Evolutionary conservation across 2,797 vertebrate species (phyloP), one percentile per base, ranked within the genome.

Genomic region (Premnoplex brunnescens): DNA sequence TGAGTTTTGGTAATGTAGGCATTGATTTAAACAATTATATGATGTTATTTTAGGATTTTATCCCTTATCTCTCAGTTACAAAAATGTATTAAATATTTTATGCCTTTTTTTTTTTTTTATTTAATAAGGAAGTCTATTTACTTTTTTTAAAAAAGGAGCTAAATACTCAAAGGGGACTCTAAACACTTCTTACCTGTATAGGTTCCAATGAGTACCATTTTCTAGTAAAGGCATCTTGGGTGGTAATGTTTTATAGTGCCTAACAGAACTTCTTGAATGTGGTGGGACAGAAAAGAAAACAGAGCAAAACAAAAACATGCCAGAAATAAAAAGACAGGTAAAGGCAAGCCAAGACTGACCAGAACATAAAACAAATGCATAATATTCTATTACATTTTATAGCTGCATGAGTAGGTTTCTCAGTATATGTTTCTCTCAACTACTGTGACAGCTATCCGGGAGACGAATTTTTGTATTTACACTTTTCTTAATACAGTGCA

Each of bases 211-310:
- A 98, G 98, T 98, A 98, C 98, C 97, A 75, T 98, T 99, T 97
- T 98, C 98, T 98, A 99, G 98, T 92, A 99, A 98, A 98, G 98
- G 98, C 99, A 99, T 99, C 99, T 98, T 99, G 95, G 98, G 98
- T 91, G 98, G 98, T 88, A 99, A 98, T 89, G 98, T 99, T 98
- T 98, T 98, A 99, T 97, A 98, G 97, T 98, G 97, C 98, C 98
- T 99, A 99, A 98, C 96, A 98, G 98, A 93, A 96, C 97, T 98
- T 98, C 99, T 99, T 98, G 94, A 98, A 94, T 95, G 36, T 91
- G 74, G 91, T 87, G 94, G 83, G 88, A 97, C 66, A 97, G 67
- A 92, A 89, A 88, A 94, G 37, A 93, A 95, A 80, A 77, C 13
- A 89, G n/a, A 75, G 91, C 24, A 86, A 62, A 41, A 91, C 6